These are phyloP conservation scores for Sclerodermus sp. DNA, from an alignment of 2,888 invertebrate species.

Conservation along the genomic window DNA sequence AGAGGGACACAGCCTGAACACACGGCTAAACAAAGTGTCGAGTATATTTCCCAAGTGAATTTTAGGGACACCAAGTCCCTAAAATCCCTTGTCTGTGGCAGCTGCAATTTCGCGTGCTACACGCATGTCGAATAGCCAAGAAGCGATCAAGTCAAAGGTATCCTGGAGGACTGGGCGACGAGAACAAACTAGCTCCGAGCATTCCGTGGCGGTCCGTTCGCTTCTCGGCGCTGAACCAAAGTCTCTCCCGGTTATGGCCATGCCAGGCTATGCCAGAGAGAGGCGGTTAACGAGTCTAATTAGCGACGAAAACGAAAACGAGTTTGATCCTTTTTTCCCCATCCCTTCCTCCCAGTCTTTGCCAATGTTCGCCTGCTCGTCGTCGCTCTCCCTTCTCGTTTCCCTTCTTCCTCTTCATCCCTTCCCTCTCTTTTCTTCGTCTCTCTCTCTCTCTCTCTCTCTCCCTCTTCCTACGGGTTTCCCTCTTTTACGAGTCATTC, in stretches of 20 bases:
- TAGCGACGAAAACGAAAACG: constrained; percentile 60
- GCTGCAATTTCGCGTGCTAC: no score
- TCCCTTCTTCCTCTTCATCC: constrained; percentile 7
- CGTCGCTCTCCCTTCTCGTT: no score
- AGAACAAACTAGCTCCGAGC: constrained; percentile 49
- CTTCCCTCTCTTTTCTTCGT: not conserved
- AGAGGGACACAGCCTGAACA: no score
- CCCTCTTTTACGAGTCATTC: not conserved
- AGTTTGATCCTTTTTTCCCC: constrained; percentile 53
- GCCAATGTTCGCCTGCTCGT: no score
- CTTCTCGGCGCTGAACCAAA: constrained; percentile 30
- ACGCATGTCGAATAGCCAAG: no score
- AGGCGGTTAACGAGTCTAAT: constrained; percentile 58
- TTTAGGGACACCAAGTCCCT: no score
- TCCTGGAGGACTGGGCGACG: constrained; percentile 54
- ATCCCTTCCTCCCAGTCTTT: no score
- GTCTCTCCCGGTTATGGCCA: constrained; percentile 54
- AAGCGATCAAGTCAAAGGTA: constrained; percentile 38
- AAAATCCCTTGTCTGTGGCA: no score
- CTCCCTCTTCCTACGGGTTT: constrained; percentile 6
- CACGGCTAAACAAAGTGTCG: no score
- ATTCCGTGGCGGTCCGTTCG: constrained; percentile 24
- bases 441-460: constrained; percentile 4
- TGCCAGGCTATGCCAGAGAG: constrained; percentile 43
- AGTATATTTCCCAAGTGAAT: no score